Conservation (phyloP, 2,113 vertebrate genomes). For the Bucco capensis region DNA sequence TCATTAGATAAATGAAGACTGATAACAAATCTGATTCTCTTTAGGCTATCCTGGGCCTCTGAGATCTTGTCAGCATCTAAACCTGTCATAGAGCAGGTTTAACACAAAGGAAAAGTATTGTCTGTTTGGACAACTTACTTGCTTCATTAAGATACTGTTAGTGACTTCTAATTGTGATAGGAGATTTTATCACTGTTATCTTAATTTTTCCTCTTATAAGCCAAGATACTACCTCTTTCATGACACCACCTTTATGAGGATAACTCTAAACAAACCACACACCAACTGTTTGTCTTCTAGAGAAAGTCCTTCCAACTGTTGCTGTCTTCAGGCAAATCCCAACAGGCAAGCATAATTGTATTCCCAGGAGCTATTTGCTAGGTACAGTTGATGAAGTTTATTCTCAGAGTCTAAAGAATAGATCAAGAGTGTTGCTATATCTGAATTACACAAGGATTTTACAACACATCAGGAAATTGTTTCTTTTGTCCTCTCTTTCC, state of each 20-base stretch:
- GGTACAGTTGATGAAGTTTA: not conserved
- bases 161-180: not conserved
- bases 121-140: slow-evolving; percentile 34
- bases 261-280: slow-evolving; percentile 19
- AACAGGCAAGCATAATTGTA: not conserved
- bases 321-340: slow-evolving; percentile 7
- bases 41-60: slow-evolving; percentile 21
- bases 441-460: not conserved
- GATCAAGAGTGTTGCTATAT: not conserved
- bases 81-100: slow-evolving; percentile 51
- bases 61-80: slow-evolving; percentile 45
- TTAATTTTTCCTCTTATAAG: slow-evolving; percentile 3
- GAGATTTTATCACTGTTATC: slow-evolving; percentile 25
- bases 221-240: not conserved
- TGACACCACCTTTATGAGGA: not conserved
- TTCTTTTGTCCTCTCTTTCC: not conserved
- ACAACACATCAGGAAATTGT: not conserved
- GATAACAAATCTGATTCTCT: slow-evolving; percentile 31
- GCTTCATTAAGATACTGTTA: slow-evolving; percentile 34
- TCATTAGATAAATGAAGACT: slow-evolving; percentile 13
- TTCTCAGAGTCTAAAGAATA: slow-evolving; percentile 2
- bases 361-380: slow-evolving; percentile 5
- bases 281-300: not conserved
- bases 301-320: slow-evolving; percentile 5
- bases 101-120: slow-evolving; percentile 17